Conservation (phyloP, 2,113 vertebrate species). For the Prunella fulvescens region DNA sequence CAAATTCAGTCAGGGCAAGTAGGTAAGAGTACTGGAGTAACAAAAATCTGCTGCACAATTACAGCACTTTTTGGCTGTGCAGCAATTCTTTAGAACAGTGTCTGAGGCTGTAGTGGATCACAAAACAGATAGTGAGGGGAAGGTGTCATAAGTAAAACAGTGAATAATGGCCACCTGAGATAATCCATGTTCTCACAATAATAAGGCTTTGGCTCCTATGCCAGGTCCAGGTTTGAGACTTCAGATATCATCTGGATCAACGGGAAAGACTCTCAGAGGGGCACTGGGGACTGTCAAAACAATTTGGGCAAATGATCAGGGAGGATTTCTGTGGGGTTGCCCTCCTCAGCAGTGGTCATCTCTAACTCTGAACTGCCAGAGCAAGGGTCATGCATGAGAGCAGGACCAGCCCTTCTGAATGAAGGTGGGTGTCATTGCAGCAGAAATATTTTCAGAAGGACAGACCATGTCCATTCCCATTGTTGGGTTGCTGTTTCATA, state of each 20-base stretch:
- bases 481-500: background rate
- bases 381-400: background rate
- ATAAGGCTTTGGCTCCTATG: background rate
- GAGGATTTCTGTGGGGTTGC: background rate
- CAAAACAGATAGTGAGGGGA: background rate
- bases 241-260: background rate
- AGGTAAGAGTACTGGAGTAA: background rate
- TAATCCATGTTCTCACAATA: background rate
- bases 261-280: background rate
- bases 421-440: accelerated
- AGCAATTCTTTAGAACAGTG: background rate
- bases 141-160: background rate
- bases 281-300: background rate
- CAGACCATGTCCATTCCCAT: accelerated
- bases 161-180: background rate
- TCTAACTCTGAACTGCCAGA: background rate
- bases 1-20: background rate
- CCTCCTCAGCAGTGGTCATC: background rate
- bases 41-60: background rate
- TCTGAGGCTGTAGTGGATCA: background rate
- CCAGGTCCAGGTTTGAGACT: background rate
- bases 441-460: background rate
- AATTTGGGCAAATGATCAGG: too few relatives aligned
- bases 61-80: background rate
- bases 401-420: background rate